Evolutionary conservation across 2,113 vertebrate genomes (phyloP).

Genomic region (Myotis davidii): DNA sequence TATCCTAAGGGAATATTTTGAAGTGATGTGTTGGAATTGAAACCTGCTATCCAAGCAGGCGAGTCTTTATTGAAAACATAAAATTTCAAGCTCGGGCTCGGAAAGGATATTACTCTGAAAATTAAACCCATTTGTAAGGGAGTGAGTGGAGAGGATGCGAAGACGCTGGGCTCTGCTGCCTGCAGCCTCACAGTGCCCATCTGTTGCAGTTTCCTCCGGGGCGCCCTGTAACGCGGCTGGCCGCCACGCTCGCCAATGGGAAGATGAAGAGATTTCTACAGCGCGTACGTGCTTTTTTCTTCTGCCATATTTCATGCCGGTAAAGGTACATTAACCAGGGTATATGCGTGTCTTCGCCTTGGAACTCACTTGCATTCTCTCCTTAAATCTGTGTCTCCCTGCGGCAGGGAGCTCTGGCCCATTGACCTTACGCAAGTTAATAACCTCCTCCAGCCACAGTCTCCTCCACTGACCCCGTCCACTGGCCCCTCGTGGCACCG

Average conservation of each 20-base stretch:
- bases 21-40: constrained; percentile 29
- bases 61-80: constrained; percentile 61
- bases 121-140: constrained; percentile 72
- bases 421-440: not conserved
- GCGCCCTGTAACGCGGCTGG: constrained; percentile 63
- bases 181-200: not conserved
- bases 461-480: not conserved
- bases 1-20: not conserved
- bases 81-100: constrained; percentile 3
- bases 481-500: rapidly evolving
- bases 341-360: not conserved
- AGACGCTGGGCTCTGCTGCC: not conserved
- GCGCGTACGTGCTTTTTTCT: not conserved
- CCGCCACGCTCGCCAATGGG: constrained; percentile 62
- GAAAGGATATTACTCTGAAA: constrained; percentile 57
- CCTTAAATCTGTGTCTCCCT: not conserved
- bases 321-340: not conserved
- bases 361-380: not conserved
- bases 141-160: not conserved
- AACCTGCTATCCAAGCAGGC: not conserved
- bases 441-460: not conserved
- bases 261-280: constrained; percentile 63
- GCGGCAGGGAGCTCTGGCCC: not conserved
- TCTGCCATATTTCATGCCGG: not conserved
- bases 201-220: constrained; percentile 38